A percentile compares a stretch with the other conserved stretches of the same genome.
phyloP scores from a whole-genome alignment of 2,113 vertebrate genomes.

The Cephalopholis sonnerati region DNA sequence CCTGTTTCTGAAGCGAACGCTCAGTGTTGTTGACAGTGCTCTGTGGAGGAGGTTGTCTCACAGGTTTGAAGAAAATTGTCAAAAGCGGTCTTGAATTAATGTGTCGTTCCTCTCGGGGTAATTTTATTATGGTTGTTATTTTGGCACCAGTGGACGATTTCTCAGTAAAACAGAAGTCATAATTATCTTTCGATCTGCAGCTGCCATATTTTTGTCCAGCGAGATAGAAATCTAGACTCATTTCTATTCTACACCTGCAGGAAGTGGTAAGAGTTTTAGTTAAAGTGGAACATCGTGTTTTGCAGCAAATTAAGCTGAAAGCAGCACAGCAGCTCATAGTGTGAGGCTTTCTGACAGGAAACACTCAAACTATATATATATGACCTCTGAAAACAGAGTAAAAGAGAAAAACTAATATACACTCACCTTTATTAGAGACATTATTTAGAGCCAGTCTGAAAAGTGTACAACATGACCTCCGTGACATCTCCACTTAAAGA shows the following conservation, averaged over 20 bases:
- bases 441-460: not conserved
- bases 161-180: no score
- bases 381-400: not conserved
- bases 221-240: not conserved
- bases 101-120: not conserved
- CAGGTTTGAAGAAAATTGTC: not conserved
- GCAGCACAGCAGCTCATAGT: not conserved
- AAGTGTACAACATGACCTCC: not conserved
- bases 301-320: not conserved
- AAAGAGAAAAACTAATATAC: not conserved
- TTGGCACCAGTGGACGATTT: rapidly evolving
- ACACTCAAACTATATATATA: slow-evolving; percentile 1
- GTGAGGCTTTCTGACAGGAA: slow-evolving; percentile 30
- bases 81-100: not conserved
- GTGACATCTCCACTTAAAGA: not conserved
- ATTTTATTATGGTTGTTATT: not conserved
- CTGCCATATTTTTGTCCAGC: not conserved
- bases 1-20: slow-evolving; percentile 14
- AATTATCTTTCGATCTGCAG: not conserved
- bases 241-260: slow-evolving; percentile 10
- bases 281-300: not conserved
- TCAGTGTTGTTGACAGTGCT: not conserved
- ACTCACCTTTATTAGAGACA: not conserved
- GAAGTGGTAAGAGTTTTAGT: slow-evolving; percentile 49
- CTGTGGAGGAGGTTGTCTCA: slow-evolving; percentile 11